A percentile compares a stretch with the other conserved stretches of the same genome.
Conservation (phyloP, 1,140 invertebrate genomes). For the Holcopasites calliopsidis region DNA sequence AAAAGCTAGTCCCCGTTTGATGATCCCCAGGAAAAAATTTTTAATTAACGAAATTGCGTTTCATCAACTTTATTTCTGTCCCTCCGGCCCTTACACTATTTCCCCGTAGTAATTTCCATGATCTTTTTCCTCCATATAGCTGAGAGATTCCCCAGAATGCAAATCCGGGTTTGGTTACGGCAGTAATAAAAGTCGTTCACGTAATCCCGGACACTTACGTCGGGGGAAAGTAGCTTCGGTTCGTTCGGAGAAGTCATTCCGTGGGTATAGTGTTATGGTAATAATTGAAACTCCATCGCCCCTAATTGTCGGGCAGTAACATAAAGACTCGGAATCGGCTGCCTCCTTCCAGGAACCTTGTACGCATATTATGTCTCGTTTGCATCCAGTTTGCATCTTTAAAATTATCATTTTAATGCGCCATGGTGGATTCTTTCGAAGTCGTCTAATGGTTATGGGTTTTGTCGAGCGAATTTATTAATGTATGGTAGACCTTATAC, state of each 20-base stretch:
- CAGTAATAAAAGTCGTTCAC: constrained; percentile 50
- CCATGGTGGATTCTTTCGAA: background rate
- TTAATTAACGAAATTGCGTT: constrained; percentile 48
- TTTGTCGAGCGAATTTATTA: background rate
- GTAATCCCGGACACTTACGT: constrained; percentile 58
- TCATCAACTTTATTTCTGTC: constrained; percentile 33
- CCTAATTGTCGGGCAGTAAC: constrained; percentile 31
- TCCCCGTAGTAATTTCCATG: constrained; percentile 36
- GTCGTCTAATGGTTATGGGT: background rate
- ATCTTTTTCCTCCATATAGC: constrained; percentile 37
- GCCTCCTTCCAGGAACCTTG: background rate
- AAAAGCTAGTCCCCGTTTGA: background rate
- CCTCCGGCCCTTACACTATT: background rate
- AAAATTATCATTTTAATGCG: constrained; percentile 13
- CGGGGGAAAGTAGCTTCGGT: constrained; percentile 19
- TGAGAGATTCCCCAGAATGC: constrained; percentile 45
- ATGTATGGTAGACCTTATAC: background rate
- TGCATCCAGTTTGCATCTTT: constrained; percentile 35
- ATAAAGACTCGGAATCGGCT: background rate
- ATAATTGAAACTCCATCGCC: constrained; percentile 54
- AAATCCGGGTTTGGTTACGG: constrained; percentile 47
- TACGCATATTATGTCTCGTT: constrained; percentile 28
- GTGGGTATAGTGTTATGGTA: constrained; percentile 43
- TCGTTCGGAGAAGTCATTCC: constrained; percentile 26
- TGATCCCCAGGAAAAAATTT: constrained; percentile 21